phyloP scores from a whole-genome alignment of 2,113 vertebrate species.

The Sapayoa aenigma region DNA sequence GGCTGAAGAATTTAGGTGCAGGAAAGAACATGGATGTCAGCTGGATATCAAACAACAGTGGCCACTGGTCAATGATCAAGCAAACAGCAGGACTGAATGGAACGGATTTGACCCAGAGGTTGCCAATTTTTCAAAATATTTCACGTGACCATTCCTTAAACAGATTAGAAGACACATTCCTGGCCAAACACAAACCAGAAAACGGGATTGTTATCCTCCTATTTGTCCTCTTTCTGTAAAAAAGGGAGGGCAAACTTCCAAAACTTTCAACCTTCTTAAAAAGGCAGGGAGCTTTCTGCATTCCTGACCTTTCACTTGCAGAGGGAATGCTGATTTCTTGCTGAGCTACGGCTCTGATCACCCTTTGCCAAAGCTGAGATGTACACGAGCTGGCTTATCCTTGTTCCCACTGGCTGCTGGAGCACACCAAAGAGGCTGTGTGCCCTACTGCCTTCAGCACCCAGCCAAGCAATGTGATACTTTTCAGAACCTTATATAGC shows the following conservation, averaged over 20 bases:
- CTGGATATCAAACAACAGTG: not conserved
- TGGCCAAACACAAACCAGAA: not conserved
- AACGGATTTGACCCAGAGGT: not conserved
- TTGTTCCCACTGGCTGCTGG: constrained; percentile 48
- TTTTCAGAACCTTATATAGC: constrained; percentile 46
- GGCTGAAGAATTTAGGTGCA: not conserved
- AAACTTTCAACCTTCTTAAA: constrained; percentile 34
- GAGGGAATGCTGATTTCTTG: constrained; percentile 52
- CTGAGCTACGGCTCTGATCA: constrained; percentile 39
- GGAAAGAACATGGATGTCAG: not conserved
- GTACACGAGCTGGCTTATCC: constrained; percentile 31
- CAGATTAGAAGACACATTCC: not conserved
- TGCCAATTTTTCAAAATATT: not conserved
- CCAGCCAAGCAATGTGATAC: constrained; percentile 7
- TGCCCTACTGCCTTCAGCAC: constrained; percentile 43
- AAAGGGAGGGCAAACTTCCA: not conserved
- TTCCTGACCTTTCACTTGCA: constrained; percentile 60
- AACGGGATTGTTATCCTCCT: not conserved
- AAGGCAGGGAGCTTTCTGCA: constrained; percentile 39
- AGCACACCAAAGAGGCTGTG: not conserved
- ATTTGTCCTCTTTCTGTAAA: not conserved
- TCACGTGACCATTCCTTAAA: not conserved
- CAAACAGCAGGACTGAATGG: not conserved
- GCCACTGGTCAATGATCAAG: not conserved
- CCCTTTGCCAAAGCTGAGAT: constrained; percentile 52